These are phyloP conservation scores for Danaus melanippus DNA, from an alignment of 1,140 invertebrate species.

Conservation along the genomic window DNA sequence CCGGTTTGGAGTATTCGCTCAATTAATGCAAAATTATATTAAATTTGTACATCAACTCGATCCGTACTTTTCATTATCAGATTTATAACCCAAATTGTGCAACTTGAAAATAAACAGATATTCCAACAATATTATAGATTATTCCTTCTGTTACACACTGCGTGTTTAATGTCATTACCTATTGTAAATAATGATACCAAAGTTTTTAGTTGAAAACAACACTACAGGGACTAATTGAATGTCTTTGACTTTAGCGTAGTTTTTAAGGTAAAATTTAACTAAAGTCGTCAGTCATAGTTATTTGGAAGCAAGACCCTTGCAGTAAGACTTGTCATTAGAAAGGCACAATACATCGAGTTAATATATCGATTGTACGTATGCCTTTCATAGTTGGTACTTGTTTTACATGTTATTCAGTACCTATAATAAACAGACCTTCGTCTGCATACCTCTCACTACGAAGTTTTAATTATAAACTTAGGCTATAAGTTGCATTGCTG, in stretches of 20 bases:
- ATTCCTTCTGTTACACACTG: too few species aligned
- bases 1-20: constrained; percentile 49
- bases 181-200: too few species aligned
- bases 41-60: constrained; percentile 41
- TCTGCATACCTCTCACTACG: constrained; percentile 19
- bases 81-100: constrained; percentile 53
- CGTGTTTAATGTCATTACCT: too few species aligned
- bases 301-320: constrained; percentile 23
- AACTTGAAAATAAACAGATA: constrained; percentile 26
- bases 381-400: constrained; percentile 18
- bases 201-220: too few species aligned
- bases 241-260: too few species aligned
- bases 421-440: constrained; percentile 18
- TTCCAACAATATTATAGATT: constrained; percentile 1
- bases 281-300: constrained; percentile 6
- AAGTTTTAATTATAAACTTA: constrained; percentile 15
- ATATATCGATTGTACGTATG: constrained; percentile 22
- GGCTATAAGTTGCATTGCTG: constrained; percentile 21
- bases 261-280: constrained; percentile 11
- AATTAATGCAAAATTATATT: constrained; percentile 64
- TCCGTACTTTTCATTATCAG: constrained; percentile 34
- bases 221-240: too few species aligned
- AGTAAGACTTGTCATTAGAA: constrained; percentile 39
- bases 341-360: constrained; percentile 31
- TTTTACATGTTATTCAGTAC: constrained; percentile 19